A percentile compares a stretch with the other conserved stretches of the same genome.
phyloP scores from a whole-genome alignment of 2,888 invertebrate genomes.

The Diploptera punctata region DNA sequence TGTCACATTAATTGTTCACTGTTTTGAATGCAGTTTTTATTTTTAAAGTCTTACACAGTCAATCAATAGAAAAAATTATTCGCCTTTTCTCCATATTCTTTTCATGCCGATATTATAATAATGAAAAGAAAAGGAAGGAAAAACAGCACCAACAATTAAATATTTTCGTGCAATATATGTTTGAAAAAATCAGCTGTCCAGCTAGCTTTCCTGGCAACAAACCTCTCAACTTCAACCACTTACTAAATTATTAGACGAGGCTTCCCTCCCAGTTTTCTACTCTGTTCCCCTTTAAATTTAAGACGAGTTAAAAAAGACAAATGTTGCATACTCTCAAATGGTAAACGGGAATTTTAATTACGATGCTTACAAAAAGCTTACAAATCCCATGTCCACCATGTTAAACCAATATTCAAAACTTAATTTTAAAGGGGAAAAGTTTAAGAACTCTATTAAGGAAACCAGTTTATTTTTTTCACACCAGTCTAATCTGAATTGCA shows the following conservation, averaged over 20 bases:
- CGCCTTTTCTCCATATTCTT: conserved; percentile 6
- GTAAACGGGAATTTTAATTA: background rate
- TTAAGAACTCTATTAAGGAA: conserved; percentile 19
- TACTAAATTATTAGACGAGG: conserved; percentile 6
- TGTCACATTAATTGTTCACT: conserved; percentile 30
- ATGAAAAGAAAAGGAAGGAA: conserved; percentile 22
- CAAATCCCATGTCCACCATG: background rate
- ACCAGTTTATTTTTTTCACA: conserved; percentile 15
- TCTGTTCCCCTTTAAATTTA: conserved; percentile 36
- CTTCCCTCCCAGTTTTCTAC: conserved; percentile 19
- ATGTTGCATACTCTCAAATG: background rate
- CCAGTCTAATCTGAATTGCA: conserved; percentile 26
- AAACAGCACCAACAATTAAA: conserved; percentile 36
- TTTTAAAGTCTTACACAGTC: too few relatives aligned
- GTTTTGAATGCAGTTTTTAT: conserved; percentile 28
- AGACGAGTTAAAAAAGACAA: background rate
- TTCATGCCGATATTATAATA: conserved; percentile 28
- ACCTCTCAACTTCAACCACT: conserved; percentile 7
- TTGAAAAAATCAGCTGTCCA: conserved; percentile 2
- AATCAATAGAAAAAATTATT: conserved; percentile 27
- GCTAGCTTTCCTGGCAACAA: conserved; percentile 15
- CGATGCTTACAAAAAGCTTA: too few relatives aligned
- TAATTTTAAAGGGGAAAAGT: conserved; percentile 35
- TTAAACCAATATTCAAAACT: background rate
- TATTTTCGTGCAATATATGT: conserved; percentile 8